Evolutionary conservation across 2,888 invertebrate species (phyloP), one percentile per base, ranked within the genome.

Genomic region (Strigamia maritima): DNA sequence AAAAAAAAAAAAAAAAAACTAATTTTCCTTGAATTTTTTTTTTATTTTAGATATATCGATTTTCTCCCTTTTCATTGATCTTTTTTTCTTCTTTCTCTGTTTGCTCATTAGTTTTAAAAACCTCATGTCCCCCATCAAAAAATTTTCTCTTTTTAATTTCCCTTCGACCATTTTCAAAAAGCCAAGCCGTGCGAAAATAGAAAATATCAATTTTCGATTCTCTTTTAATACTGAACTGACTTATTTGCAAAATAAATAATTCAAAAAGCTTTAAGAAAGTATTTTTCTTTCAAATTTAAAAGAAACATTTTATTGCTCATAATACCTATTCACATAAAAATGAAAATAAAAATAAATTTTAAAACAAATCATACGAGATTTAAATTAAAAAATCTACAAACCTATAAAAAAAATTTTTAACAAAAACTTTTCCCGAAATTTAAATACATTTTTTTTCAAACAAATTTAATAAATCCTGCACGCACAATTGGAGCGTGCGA

Each of bases 401-500:
- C 16, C 44, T n/a, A n/a, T 44, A 44, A 44, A 44, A 44, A 44
- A 12, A 6, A 19, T 54, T 54, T 54, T 19, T 10, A 54, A 22
- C 2, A 16, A 54, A 70, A 70, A 70, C 26, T 70, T 70, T 70
- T 10, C 70, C n/a, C 0, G 28, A 28, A 70, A 19, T 54, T 54
- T 19, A 70, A 70, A 26, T 65, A 28, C 28, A 28, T 16, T 16
- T 28, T 16, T 28, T 28, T 24, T 70, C 2, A 8, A 8, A 19
- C 2, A 65, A 70, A 28, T 70, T 70, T 70, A 70, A 70, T 70
- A 70, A 28, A 28, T 70, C 70, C 26, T 70, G 54, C 70, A 70
- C 70, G 70, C 70, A 70, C 70, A 70, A 70, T 70, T 70, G 70
- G 70, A 70, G 70, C 70, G 28, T 70, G 70, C 70, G 26, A 70